A percentile compares a stretch with the other conserved stretches of the same genome.
phyloP scores from a whole-genome alignment of 2,797 vertebrate genomes.

The Arctocebus calabarensis region DNA sequence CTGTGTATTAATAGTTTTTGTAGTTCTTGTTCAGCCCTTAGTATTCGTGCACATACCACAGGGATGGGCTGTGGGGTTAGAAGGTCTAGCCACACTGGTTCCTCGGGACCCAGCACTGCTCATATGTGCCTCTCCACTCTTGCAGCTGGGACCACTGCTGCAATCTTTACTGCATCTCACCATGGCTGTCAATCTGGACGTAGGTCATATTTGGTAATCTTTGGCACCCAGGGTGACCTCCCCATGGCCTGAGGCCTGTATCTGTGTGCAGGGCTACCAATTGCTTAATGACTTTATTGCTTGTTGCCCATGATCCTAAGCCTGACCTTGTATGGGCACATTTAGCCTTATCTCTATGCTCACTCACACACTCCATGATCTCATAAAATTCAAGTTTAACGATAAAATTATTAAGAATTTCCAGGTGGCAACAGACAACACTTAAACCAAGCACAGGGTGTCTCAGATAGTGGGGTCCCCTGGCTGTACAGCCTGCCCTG shows the following conservation, averaged over 20 bases:
- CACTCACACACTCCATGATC: not conserved
- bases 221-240: not conserved
- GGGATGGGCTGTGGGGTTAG: not conserved
- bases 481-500: no score
- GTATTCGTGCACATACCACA: not conserved
- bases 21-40: not conserved
- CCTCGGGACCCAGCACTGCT: no score
- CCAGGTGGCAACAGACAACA: not conserved
- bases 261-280: not conserved
- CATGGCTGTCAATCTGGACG: not conserved
- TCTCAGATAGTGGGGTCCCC: not conserved
- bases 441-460: not conserved
- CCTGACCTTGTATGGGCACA: rapidly evolving
- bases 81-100: not conserved
- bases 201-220: not conserved
- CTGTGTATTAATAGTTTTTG: not conserved
- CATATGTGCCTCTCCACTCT: rapidly evolving
- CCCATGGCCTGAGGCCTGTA: not conserved
- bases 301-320: rapidly evolving
- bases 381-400: not conserved
- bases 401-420: not conserved
- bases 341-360: not conserved
- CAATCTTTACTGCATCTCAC: not conserved
- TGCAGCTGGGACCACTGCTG: not conserved
- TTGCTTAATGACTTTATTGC: not conserved